phyloP scores from a whole-genome alignment of 1,140 invertebrate genomes.

The Sarcophaga peregrina region DNA sequence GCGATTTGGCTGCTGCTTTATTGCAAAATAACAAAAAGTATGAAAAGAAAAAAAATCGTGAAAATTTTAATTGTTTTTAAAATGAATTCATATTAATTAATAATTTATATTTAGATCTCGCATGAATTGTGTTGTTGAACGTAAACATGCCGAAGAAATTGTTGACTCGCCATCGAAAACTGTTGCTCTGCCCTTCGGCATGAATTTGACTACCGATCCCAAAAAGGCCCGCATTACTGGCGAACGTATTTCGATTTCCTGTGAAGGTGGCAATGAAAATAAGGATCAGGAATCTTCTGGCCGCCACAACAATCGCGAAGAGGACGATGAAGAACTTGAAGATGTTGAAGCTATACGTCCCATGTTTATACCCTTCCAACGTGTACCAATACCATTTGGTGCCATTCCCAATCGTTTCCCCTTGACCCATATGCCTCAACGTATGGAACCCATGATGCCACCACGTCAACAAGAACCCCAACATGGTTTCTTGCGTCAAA shows the following conservation, averaged over 20 bases:
- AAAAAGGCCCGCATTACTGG: constrained; percentile 79
- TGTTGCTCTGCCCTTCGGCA: constrained; percentile 74
- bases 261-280: constrained; percentile 77
- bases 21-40: constrained; percentile 80
- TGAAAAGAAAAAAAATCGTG: constrained; percentile 44
- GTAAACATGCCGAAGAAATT: constrained; percentile 82
- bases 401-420: constrained; percentile 64
- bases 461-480: constrained; percentile 47
- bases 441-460: constrained; percentile 62
- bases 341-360: constrained; percentile 60
- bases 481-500: constrained; percentile 51
- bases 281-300: constrained; percentile 65
- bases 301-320: constrained; percentile 49
- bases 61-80: neutral
- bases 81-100: neutral
- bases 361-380: constrained; percentile 65
- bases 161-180: constrained; percentile 79
- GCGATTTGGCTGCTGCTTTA: constrained; percentile 80
- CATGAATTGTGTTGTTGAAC: constrained; percentile 90
- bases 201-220: constrained; percentile 79
- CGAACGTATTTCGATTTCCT: constrained; percentile 87
- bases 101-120: constrained; percentile 68
- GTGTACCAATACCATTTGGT: constrained; percentile 63
- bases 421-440: constrained; percentile 65
- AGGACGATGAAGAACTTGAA: constrained; percentile 56